Evolutionary conservation across 2,113 vertebrate species (phyloP).

Genomic region (Delphinapterus leucas): DNA sequence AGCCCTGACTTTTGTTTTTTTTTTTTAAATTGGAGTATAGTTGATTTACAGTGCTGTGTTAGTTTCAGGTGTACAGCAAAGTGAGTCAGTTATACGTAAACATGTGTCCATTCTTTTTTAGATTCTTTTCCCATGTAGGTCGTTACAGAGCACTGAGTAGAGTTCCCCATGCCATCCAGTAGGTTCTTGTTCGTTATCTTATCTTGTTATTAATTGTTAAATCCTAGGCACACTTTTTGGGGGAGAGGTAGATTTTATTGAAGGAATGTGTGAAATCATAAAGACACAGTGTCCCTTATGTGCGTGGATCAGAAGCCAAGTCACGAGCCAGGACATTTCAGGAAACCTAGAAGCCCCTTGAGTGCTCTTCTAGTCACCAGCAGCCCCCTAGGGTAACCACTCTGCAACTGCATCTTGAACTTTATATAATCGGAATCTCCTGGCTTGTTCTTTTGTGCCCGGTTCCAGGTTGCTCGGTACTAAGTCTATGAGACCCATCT

Average conservation of each 20-base stretch:
- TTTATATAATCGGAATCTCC: neutral
- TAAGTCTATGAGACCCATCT: rapidly evolving
- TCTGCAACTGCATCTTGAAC: neutral
- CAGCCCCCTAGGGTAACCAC: neutral
- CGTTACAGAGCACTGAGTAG: rapidly evolving
- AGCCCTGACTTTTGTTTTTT: no score
- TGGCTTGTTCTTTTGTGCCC: neutral
- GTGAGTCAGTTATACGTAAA: rapidly evolving
- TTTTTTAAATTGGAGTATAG: neutral
- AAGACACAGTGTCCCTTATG: neutral
- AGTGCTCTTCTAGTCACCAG: neutral
- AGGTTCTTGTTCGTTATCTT: neutral
- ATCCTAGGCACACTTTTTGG: neutral
- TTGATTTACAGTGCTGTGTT: rapidly evolving
- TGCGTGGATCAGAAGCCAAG: neutral
- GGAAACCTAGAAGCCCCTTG: neutral
- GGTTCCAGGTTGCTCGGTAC: neutral
- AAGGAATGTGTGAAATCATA: neutral
- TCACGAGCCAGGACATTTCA: neutral
- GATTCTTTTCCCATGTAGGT: neutral
- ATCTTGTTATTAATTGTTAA: neutral
- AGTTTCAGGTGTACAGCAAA: rapidly evolving
- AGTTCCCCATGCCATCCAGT: neutral
- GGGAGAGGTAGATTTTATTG: neutral
- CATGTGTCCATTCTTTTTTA: neutral